Conservation (phyloP, 2,888 invertebrate genomes). For the Abscondita cerata region DNA sequence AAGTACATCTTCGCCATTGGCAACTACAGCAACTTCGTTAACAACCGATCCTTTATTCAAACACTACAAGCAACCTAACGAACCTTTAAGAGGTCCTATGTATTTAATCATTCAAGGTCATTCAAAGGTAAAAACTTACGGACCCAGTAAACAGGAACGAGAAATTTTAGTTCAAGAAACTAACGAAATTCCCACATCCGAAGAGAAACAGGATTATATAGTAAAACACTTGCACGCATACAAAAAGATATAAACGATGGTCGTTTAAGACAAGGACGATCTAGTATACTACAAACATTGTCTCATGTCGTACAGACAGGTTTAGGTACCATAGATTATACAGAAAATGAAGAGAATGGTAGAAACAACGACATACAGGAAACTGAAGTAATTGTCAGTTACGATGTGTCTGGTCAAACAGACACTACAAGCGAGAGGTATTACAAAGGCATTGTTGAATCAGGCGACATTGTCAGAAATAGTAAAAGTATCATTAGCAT, state of each 20-base stretch:
- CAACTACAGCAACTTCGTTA: conserved; percentile 56
- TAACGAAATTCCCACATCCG: conserved; percentile 64
- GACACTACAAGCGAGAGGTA: conserved; percentile 65
- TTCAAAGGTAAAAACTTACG: conserved; percentile 85
- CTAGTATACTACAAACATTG: conserved; percentile 53
- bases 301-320: conserved; percentile 56
- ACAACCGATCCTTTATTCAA: conserved; percentile 69
- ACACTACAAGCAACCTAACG: conserved; percentile 67
- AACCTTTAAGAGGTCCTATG: conserved; percentile 69
- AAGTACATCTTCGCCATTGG: conserved; percentile 37
- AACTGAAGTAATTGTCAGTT: conserved; percentile 65
- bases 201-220: conserved; percentile 59
- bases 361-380: conserved; percentile 59
- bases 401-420: conserved; percentile 64
- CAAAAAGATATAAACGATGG: conserved; percentile 43
- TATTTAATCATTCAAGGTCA: conserved; percentile 85
- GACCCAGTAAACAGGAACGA: conserved; percentile 64
- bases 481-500: conserved; percentile 11
- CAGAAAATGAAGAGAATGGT: conserved; percentile 38
- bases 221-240: conserved; percentile 66
- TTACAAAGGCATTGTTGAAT: conserved; percentile 68
- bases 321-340: conserved; percentile 55
- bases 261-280: conserved; percentile 48
- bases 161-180: conserved; percentile 60
- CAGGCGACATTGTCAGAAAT: conserved; percentile 51